A percentile compares a stretch with the other conserved stretches of the same genome.
phyloP scores from a whole-genome alignment of 2,113 vertebrate species.

The Datnioides undecimradiatus region DNA sequence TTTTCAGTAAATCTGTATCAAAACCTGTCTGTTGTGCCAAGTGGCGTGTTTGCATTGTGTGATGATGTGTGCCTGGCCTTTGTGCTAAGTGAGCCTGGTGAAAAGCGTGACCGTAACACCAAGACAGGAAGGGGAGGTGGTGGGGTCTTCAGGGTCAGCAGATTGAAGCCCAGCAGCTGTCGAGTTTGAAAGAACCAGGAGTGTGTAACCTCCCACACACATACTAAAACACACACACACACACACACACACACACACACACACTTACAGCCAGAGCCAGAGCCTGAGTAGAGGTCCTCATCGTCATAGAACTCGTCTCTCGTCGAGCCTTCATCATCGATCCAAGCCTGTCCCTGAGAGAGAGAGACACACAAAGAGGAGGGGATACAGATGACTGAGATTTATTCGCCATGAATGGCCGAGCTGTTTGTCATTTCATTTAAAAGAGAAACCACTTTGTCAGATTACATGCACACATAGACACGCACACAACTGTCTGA shows the following conservation, averaged over 20 bases:
- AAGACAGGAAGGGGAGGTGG: constrained; percentile 17
- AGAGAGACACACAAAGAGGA: constrained; percentile 37
- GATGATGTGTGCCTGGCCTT: constrained; percentile 22
- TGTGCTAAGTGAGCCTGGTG: constrained; percentile 9
- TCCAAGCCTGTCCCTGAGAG: constrained; percentile 76
- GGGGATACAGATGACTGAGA: constrained; percentile 46
- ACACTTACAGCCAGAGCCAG: constrained; percentile 87
- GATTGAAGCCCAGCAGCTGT: constrained; percentile 81
- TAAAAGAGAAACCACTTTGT: constrained; percentile 69
- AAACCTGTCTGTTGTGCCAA: constrained; percentile 23
- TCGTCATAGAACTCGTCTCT: constrained; percentile 82
- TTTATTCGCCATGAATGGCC: constrained; percentile 49
- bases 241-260: constrained; percentile 13
- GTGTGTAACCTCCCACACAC: constrained; percentile 41
- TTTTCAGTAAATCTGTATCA: constrained; percentile 45
- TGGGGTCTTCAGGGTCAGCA: constrained; percentile 64
- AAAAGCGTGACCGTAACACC: constrained; percentile 22
- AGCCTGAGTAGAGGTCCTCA: constrained; percentile 86
- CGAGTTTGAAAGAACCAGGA: constrained; percentile 68
- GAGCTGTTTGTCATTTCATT: constrained; percentile 65
- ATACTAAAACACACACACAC: constrained; percentile 57
- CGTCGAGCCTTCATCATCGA: constrained; percentile 82
- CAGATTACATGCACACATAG: constrained; percentile 69
- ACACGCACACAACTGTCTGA: constrained; percentile 39
- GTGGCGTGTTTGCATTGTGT: constrained; percentile 6